A percentile compares a stretch with the other conserved stretches of the same genome.
Evolutionary conservation across 2,113 vertebrate species (phyloP).

Genomic region (Brienomyrus longianalis): DNA sequence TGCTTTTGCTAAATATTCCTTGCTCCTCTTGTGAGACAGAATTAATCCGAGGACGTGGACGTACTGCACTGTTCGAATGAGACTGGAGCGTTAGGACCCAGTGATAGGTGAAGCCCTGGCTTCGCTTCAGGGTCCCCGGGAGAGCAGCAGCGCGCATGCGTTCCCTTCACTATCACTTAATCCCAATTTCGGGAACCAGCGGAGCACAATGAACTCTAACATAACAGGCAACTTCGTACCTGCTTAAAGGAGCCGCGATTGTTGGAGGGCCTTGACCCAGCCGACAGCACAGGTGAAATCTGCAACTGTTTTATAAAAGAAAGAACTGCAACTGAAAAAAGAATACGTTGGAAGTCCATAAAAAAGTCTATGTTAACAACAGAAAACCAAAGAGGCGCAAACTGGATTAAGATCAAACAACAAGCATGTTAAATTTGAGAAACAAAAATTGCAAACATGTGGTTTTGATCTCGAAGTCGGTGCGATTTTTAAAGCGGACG

Average conservation of each 20-base stretch:
- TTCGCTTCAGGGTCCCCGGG: constrained; percentile 26
- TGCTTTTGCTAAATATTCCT: not conserved
- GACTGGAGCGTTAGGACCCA: constrained; percentile 50
- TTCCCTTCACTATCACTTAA: constrained; percentile 46
- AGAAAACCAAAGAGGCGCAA: constrained; percentile 24
- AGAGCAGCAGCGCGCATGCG: constrained; percentile 67
- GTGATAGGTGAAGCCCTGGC: constrained; percentile 29
- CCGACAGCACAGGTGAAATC: not conserved
- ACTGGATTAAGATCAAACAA: constrained; percentile 10
- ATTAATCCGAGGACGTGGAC: not conserved
- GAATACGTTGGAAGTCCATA: not conserved
- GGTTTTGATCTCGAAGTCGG: constrained; percentile 30
- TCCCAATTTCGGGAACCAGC: constrained; percentile 45
- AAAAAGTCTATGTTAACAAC: constrained; percentile 28
- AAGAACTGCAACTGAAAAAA: constrained; percentile 5
- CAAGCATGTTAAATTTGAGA: constrained; percentile 40
- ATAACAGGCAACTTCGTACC: constrained; percentile 63
- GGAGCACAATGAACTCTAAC: constrained; percentile 56
- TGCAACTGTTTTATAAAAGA: not conserved
- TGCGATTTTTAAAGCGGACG: constrained; percentile 24
- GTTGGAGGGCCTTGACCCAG: not conserved
- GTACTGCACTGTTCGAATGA: not conserved
- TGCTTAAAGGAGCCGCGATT: constrained; percentile 59
- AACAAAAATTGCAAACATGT: constrained; percentile 9
- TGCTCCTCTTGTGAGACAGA: not conserved